Conservation (phyloP, 2,113 vertebrate genomes). For the Lycaon pictus region DNA sequence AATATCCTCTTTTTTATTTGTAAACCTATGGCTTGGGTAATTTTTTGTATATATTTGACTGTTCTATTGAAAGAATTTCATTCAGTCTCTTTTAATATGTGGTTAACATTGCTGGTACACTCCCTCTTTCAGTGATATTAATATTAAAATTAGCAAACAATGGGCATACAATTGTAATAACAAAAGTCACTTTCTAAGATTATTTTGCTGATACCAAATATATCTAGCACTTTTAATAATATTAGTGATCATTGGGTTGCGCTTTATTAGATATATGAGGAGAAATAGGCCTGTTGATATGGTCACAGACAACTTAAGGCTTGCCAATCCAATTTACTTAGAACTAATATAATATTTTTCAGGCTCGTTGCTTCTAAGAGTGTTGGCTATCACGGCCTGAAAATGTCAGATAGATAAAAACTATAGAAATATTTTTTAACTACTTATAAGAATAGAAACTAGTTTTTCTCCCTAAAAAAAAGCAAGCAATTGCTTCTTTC, state of each 20-base stretch:
- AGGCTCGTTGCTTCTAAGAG: background rate
- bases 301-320: background rate
- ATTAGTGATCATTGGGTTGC: background rate
- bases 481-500: background rate
- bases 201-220: background rate
- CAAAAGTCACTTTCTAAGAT: background rate
- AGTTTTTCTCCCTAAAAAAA: slow-evolving; percentile 31
- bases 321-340: background rate
- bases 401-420: background rate
- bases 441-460: background rate
- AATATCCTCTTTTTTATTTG: slow-evolving; percentile 14
- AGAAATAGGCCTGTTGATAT: background rate
- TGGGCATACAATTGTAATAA: background rate
- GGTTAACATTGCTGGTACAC: background rate
- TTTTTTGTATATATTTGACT: slow-evolving; percentile 40
- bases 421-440: background rate
- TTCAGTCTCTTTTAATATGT: background rate
- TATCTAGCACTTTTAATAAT: background rate
- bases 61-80: slow-evolving; percentile 42
- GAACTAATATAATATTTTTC: background rate
- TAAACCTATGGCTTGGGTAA: background rate
- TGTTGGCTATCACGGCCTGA: background rate
- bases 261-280: background rate
- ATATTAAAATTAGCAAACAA: slow-evolving; percentile 13
- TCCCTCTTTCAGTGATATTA: background rate